phyloP scores from a whole-genome alignment of 2,888 invertebrate genomes.

The Parapristionchus giblindavisi region DNA sequence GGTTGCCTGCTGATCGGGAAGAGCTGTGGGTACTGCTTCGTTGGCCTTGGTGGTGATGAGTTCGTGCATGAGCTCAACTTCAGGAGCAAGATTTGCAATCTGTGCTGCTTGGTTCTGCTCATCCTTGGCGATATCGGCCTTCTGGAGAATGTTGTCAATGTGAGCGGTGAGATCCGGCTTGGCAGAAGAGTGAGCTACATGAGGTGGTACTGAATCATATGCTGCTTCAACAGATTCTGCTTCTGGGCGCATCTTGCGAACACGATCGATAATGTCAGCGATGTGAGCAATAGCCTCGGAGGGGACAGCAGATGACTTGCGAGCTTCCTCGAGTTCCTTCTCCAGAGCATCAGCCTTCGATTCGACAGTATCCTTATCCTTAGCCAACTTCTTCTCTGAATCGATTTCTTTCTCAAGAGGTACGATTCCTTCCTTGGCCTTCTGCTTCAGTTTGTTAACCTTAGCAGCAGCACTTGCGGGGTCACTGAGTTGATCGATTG shows the following conservation, averaged over 20 bases:
- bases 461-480: constrained; percentile 15
- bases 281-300: not conserved
- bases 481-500: constrained; percentile 15
- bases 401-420: constrained; percentile 25
- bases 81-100: constrained; percentile 47
- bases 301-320: constrained; percentile 4
- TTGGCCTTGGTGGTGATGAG: constrained; percentile 39
- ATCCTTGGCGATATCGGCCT: constrained; percentile 31
- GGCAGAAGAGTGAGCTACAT: constrained; percentile 16
- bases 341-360: constrained; percentile 44
- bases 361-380: constrained; percentile 41
- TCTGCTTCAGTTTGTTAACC: constrained; percentile 13
- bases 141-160: constrained; percentile 1
- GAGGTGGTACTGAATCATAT: not conserved
- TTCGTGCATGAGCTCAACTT: constrained; percentile 44
- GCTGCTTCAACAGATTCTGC: constrained; percentile 6
- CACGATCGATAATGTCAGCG: constrained; percentile 28
- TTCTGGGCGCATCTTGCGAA: constrained; percentile 13
- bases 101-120: constrained; percentile 44
- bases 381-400: constrained; percentile 36
- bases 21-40: constrained; percentile 48
- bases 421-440: not conserved
- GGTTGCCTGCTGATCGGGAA: constrained; percentile 48
- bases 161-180: constrained; percentile 13
- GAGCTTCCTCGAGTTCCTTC: constrained; percentile 41